Evolutionary conservation across 2,888 invertebrate genomes (phyloP).

Genomic region (Caprella mutica): DNA sequence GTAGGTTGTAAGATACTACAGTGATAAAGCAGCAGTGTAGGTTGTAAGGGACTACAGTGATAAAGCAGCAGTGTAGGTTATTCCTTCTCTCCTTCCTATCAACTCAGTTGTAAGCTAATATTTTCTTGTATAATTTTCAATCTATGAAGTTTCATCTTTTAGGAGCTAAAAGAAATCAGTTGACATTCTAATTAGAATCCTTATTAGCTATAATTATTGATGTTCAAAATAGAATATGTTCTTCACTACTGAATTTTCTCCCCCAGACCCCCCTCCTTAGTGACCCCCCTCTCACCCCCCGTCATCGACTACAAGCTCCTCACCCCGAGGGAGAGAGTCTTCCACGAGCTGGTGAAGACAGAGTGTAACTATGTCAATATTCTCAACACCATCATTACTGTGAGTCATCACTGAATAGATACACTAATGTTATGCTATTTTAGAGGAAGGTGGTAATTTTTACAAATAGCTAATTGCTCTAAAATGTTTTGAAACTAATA

Average conservation of each 20-base stretch:
- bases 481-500: too few relatives aligned
- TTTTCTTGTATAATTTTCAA: not conserved
- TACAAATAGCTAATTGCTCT: too few relatives aligned
- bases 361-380: conserved; percentile 96
- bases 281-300: conserved; percentile 26
- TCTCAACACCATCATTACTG: conserved; percentile 81
- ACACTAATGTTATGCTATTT: too few relatives aligned
- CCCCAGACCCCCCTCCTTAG: too few relatives aligned
- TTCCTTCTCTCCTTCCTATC: not conserved
- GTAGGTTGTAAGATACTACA: too few relatives aligned
- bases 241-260: conserved; percentile 11
- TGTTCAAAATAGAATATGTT: not conserved
- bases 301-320: conserved; percentile 48
- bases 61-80: too few relatives aligned
- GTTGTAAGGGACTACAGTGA: too few relatives aligned
- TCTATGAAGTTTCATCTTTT: not conserved
- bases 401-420: too few relatives aligned
- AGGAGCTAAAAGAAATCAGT: not conserved
- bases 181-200: too few relatives aligned
- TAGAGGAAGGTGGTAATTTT: too few relatives aligned
- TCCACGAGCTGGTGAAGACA: conserved; percentile 85
- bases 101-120: not conserved
- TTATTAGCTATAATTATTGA: not conserved
- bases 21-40: too few relatives aligned
- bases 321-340: conserved; percentile 68